A percentile compares a stretch with the other conserved stretches of the same genome.
phyloP scores from a whole-genome alignment of 2,113 vertebrate species.

The Pygoscelis antarcticus region DNA sequence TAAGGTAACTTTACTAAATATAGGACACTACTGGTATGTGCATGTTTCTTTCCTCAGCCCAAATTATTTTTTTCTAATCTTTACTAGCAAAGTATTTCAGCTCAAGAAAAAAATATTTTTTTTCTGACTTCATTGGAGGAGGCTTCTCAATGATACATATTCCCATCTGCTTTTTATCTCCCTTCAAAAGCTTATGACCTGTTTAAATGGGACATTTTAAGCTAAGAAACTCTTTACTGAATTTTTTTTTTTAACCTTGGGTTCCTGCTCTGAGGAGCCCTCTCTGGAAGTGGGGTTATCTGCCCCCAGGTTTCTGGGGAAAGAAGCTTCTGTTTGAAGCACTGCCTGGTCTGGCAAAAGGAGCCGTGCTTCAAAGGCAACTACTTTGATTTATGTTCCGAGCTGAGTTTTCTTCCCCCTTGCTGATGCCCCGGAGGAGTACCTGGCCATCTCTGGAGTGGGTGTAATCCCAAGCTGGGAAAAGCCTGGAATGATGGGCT shows the following conservation, averaged over 20 bases:
- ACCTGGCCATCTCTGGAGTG: neutral
- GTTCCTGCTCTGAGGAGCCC: neutral
- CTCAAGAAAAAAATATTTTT: neutral
- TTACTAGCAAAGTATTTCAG: neutral
- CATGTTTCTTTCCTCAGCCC: neutral
- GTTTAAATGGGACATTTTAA: neutral
- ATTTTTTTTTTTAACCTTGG: neutral
- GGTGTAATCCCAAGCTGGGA: accelerated
- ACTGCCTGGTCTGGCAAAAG: neutral
- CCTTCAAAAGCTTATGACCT: neutral
- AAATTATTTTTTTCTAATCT: neutral
- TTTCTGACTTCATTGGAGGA: neutral
- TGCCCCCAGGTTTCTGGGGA: neutral
- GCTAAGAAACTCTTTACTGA: neutral
- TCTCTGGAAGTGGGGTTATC: neutral
- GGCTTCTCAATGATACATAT: neutral
- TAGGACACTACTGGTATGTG: neutral
- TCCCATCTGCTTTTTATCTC: neutral
- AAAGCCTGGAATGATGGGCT: neutral
- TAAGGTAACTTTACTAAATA: neutral
- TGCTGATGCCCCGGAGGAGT: neutral
- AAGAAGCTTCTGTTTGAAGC: neutral
- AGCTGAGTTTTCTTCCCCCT: neutral
- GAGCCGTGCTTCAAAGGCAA: neutral
- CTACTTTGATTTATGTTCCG: neutral